A percentile compares a stretch with the other conserved stretches of the same genome.
phyloP scores from a whole-genome alignment of 2,797 vertebrate genomes.

The Mormyrus proboscirostris region DNA sequence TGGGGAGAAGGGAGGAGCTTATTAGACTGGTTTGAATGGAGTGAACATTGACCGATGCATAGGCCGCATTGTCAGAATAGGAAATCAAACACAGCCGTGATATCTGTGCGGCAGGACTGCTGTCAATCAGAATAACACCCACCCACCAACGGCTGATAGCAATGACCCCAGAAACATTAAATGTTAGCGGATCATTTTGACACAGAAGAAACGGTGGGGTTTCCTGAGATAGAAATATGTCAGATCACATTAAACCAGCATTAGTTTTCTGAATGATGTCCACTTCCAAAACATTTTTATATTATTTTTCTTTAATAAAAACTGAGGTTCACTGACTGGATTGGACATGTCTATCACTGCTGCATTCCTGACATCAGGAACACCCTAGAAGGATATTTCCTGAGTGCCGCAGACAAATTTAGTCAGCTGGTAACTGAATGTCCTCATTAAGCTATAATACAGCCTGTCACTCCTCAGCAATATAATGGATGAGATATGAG shows the following conservation, averaged over 20 bases:
- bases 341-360: not conserved
- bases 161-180: not conserved
- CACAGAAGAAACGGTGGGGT: not conserved
- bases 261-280: not conserved
- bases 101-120: not conserved
- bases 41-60: not conserved
- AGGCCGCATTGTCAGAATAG: not conserved
- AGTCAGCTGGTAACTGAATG: constrained; percentile 61
- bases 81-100: not conserved
- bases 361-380: not conserved
- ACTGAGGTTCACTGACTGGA: not conserved
- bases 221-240: not conserved
- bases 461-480: constrained; percentile 68
- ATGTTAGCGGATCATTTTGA: not conserved
- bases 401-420: constrained; percentile 50
- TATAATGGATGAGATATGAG: constrained; percentile 71
- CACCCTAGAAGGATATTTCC: not conserved
- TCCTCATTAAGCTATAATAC: constrained; percentile 66
- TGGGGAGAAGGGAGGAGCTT: not conserved
- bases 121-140: not conserved
- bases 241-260: not conserved
- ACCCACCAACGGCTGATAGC: not conserved
- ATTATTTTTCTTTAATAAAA: not conserved
- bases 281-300: not conserved
- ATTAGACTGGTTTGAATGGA: not conserved